These are phyloP conservation scores for Pitangus sulphuratus DNA, from an alignment of 2,797 vertebrate genomes.

Conservation along the genomic window DNA sequence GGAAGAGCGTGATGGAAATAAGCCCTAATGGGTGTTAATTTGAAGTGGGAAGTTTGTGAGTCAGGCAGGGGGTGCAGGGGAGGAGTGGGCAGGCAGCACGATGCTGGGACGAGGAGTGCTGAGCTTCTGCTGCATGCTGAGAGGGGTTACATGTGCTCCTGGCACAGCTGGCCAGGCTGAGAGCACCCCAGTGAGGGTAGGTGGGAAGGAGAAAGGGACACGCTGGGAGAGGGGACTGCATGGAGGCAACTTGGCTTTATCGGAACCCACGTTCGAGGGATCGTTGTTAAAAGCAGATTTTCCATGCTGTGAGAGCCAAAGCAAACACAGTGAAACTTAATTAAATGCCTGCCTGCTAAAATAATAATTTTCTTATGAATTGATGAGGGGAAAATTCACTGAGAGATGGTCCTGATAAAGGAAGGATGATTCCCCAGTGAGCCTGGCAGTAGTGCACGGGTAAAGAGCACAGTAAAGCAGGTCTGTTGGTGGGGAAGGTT, in stretches of 20 bases:
- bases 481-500: neutral
- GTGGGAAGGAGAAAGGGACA: neutral
- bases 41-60: conserved; percentile 17
- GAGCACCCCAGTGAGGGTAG: neutral
- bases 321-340: conserved; percentile 39
- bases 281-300: conserved; percentile 31
- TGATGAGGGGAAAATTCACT: neutral
- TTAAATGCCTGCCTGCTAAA: conserved; percentile 60
- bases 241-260: conserved; percentile 17
- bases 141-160: neutral
- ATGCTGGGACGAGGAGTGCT: neutral
- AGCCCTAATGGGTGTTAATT: conserved; percentile 22
- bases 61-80: neutral
- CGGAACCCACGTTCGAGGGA: neutral
- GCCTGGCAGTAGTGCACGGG: neutral
- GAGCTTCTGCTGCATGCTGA: neutral
- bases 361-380: conserved; percentile 32
- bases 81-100: neutral
- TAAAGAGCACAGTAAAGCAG: neutral
- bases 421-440: neutral
- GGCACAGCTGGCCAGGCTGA: neutral
- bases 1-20: conserved; percentile 26
- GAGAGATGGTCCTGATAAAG: conserved; percentile 7
- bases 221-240: neutral
- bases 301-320: conserved; percentile 55